phyloP scores from a whole-genome alignment of 2,888 invertebrate species.

The Sarcophaga variegata region DNA sequence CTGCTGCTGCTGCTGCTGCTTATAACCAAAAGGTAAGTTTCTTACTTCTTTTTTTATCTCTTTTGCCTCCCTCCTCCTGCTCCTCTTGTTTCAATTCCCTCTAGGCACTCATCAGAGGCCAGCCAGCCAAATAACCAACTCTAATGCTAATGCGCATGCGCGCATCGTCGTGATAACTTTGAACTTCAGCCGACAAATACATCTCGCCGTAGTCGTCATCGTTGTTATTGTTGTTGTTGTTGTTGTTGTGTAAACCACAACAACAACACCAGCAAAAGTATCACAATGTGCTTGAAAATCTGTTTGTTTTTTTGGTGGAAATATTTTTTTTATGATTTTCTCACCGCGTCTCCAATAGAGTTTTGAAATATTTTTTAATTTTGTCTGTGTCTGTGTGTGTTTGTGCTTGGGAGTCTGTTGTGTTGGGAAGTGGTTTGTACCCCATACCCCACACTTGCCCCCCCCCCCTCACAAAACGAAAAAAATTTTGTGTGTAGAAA shows the following conservation, averaged over 20 bases:
- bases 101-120: background rate
- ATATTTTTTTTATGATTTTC: slow-evolving; percentile 61
- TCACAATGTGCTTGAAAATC: slow-evolving; percentile 36
- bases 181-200: slow-evolving; percentile 77
- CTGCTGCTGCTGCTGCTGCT: background rate
- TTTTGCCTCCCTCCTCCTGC: background rate
- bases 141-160: slow-evolving; percentile 66
- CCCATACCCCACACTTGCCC: background rate
- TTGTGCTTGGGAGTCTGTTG: background rate
- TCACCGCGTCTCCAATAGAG: slow-evolving; percentile 36
- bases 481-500: background rate
- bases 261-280: slow-evolving; percentile 25
- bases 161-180: slow-evolving; percentile 74
- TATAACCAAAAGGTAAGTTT: slow-evolving; percentile 7
- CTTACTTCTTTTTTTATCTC: background rate
- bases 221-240: background rate
- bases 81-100: background rate
- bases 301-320: slow-evolving; percentile 45
- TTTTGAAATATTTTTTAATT: background rate
- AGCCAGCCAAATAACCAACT: slow-evolving; percentile 16
- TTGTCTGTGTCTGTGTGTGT: background rate
- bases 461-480: fast-evolving
- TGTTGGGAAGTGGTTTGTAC: background rate
- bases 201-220: background rate
- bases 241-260: slow-evolving; percentile 10